These are phyloP conservation scores for Heteromurus nitidus DNA, from an alignment of 2,888 invertebrate genomes.

Conservation along the genomic window DNA sequence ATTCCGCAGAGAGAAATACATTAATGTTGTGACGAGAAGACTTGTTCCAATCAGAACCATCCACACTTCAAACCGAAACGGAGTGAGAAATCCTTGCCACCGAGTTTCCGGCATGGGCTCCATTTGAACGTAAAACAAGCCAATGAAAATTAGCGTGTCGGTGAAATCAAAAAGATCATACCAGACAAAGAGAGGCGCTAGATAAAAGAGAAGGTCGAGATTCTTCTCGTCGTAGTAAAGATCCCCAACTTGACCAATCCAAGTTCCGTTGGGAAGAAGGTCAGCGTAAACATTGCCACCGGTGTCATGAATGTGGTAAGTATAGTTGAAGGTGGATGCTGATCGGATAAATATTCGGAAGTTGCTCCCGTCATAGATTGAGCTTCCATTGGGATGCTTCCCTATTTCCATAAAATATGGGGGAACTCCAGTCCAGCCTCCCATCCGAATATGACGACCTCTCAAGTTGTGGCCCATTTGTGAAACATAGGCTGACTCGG, in stretches of 20 bases:
- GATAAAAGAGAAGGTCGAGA: background rate
- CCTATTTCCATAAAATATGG: background rate
- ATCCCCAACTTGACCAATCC: conserved; percentile 23
- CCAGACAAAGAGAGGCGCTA: background rate
- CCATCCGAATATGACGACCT: background rate
- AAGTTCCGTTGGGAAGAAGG: conserved; percentile 9
- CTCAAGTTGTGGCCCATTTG: background rate
- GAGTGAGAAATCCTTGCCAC: conserved; percentile 22
- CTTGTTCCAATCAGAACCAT: background rate
- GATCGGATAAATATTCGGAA: conserved; percentile 13
- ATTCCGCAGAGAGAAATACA: background rate
- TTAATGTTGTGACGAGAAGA: background rate
- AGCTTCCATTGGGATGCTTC: background rate
- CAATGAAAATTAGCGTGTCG: background rate
- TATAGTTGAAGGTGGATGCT: background rate
- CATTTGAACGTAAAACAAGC: background rate
- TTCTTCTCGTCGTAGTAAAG: conserved; percentile 14
- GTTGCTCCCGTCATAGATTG: background rate
- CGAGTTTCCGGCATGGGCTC: background rate
- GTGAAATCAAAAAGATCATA: conserved; percentile 13
- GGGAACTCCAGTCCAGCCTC: background rate
- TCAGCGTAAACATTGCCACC: background rate
- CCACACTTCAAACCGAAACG: conserved; percentile 3
- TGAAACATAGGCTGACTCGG: background rate
- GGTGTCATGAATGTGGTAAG: background rate